Evolutionary conservation across 2,113 vertebrate genomes (phyloP).

Genomic region (Ammodytes dubius): DNA sequence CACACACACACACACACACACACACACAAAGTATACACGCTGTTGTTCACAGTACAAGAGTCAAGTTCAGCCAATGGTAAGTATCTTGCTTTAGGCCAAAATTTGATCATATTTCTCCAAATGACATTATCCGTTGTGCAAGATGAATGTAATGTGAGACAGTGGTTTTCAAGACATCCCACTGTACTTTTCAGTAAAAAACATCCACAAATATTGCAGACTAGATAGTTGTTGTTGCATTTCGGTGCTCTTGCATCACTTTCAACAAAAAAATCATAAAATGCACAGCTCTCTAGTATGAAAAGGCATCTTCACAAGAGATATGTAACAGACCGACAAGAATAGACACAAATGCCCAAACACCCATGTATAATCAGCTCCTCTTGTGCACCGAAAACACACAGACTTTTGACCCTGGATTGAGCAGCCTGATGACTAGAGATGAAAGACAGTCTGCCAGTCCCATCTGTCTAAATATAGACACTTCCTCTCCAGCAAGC

Average conservation of each 20-base stretch:
- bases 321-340: slow-evolving; percentile 10
- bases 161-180: slow-evolving; percentile 43
- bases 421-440: slow-evolving; percentile 39
- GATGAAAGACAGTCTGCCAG: slow-evolving; percentile 58
- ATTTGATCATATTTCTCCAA: slow-evolving; percentile 29
- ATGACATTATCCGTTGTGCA: slow-evolving; percentile 22
- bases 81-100: slow-evolving; percentile 11
- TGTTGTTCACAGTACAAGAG: background rate
- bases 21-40: background rate
- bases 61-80: background rate
- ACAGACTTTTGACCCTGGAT: slow-evolving; percentile 51
- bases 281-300: slow-evolving; percentile 33
- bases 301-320: slow-evolving; percentile 17
- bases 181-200: slow-evolving; percentile 24
- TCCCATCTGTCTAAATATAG: slow-evolving; percentile 69
- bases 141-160: slow-evolving; percentile 35
- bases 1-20: no score
- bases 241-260: slow-evolving; percentile 64
- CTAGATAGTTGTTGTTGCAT: slow-evolving; percentile 57
- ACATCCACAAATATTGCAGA: slow-evolving; percentile 41
- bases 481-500: slow-evolving; percentile 61
- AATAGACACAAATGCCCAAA: slow-evolving; percentile 35
- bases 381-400: slow-evolving; percentile 39
- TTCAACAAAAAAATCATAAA: slow-evolving; percentile 57
- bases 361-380: slow-evolving; percentile 14